Base-by-base conservation (phyloP, 2,888 invertebrate genomes). In the Drosophila hawaiiensis region DNA sequence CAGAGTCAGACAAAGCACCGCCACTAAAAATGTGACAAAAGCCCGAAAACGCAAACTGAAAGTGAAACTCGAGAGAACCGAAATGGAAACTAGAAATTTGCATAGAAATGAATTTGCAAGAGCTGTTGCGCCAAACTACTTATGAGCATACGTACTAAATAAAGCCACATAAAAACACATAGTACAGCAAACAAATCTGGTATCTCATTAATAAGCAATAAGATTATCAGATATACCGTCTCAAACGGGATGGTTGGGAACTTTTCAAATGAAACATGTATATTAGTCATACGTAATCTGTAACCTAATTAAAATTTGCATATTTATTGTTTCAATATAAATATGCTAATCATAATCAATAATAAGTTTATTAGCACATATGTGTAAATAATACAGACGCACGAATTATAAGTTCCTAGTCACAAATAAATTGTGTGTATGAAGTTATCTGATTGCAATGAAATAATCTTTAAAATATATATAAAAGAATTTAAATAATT, bases 61-160 rank as follows among this genome's bases (percentile, higher is more conserved):
- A 88, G 87, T 88, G 87, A 88, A 88, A 88, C 87, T 89, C 63
- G 19, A 63, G 73, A 81, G 74, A 81, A 89, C 79, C 84, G 78
- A 89, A 91, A 91, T 89, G 89, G 73, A 77, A 88, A 90, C 84
- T 84, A 89, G 88, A 91, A 91, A 89, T 89, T 91, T 86, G 91
- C 88, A 91, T 91, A 90, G 87, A 91, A 89, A 89, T 89, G 82
- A 91, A 89, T 91, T 88, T 90, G 81, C 75, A 78, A 89, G 68
- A 89, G 73, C 77, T 81, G 74, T 73, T 67, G 83, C 83, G 59
- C 41, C 60, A 59, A 60, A 39, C 31, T 47, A 64, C 33, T 29
- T 55, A 59, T 49, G 22, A 58, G 53, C 22, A 37, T n/a, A 35
- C 22, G 31, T 43, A 58, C 43, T 58, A 58, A 58, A 58, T 53